A percentile compares a stretch with the other conserved stretches of the same genome.
phyloP scores from a whole-genome alignment of 2,113 vertebrate species.

The Prietella phreatophila region DNA sequence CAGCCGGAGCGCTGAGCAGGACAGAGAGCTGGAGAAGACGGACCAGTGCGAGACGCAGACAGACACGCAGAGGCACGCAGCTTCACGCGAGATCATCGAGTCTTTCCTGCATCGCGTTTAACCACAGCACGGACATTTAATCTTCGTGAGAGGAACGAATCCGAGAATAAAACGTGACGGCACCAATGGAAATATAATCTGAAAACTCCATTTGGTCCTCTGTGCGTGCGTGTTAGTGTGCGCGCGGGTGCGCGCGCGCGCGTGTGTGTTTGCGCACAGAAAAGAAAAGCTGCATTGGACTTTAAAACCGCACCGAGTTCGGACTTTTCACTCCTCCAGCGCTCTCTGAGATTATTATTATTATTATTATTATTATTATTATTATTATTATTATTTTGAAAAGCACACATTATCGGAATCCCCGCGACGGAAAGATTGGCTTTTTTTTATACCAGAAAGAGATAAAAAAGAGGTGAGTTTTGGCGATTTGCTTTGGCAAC shows the following conservation, averaged over 20 bases:
- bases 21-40: constrained; percentile 32
- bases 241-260: neutral
- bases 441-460: constrained; percentile 63
- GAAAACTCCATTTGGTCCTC: constrained; percentile 72
- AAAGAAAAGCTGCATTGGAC: constrained; percentile 34
- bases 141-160: constrained; percentile 39
- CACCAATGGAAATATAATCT: constrained; percentile 77
- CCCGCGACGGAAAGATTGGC: constrained; percentile 54
- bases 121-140: constrained; percentile 11
- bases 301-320: neutral
- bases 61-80: neutral
- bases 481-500: neutral
- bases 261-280: constrained; percentile 9
- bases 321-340: constrained; percentile 24
- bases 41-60: neutral
- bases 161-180: constrained; percentile 44
- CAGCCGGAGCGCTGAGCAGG: constrained; percentile 48
- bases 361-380: neutral
- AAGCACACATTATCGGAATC: constrained; percentile 2
- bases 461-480: constrained; percentile 67
- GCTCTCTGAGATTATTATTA: constrained; percentile 5
- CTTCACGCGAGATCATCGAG: constrained; percentile 33
- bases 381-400: neutral
- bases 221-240: neutral
- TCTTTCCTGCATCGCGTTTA: neutral